Evolutionary conservation across 2,888 invertebrate species (phyloP), one percentile per base, ranked within the genome.

Genomic region (Cephalotes varians): DNA sequence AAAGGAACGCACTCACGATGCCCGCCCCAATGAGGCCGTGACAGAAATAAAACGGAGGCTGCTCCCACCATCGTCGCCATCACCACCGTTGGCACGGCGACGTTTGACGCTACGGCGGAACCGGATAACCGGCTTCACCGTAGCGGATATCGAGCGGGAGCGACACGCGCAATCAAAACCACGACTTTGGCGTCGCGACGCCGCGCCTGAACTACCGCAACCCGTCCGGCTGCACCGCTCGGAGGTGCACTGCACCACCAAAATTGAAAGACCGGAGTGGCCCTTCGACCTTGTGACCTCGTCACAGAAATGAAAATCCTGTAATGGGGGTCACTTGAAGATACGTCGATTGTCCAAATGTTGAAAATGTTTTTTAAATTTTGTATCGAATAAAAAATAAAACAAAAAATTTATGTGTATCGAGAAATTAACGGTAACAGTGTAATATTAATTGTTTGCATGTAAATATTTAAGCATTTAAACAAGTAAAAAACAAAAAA

Each of bases 21-120:
- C 67, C 67, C 58, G 80, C 67, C 73, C 60, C 83, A 77, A 71
- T 84, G 81, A 85, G 82, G 76, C 80, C 83, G 79, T 84, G 92
- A 93, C 93, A 84, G 92, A 94, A 94, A 94, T 94, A 94, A 93
- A 92, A 91, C 90, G 88, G 91, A 93, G 91, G 90, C 87, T 86
- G 85, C 92, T 92, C 92, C 93, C 92, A 92, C 93, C 90, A 92
- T 91, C 72, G 40, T 21, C 25, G 18, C 21, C 82, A 47, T 81
- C 81, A 69, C 81, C 58, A 51, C 34, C 71, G 64, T 71, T 49
- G 76, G 71, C 54, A 71, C 47, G 51, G 28, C 67, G 76, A 37
- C 47, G 60, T 58, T 56, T 72, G 83, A 71, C 56, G 85, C 82
- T 86, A 85, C 40, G 44, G 25, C 84, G 79, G 83, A 72, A 85